These are phyloP conservation scores for Charanyca ferruginea DNA, from an alignment of 2,888 invertebrate genomes.

Conservation along the genomic window DNA sequence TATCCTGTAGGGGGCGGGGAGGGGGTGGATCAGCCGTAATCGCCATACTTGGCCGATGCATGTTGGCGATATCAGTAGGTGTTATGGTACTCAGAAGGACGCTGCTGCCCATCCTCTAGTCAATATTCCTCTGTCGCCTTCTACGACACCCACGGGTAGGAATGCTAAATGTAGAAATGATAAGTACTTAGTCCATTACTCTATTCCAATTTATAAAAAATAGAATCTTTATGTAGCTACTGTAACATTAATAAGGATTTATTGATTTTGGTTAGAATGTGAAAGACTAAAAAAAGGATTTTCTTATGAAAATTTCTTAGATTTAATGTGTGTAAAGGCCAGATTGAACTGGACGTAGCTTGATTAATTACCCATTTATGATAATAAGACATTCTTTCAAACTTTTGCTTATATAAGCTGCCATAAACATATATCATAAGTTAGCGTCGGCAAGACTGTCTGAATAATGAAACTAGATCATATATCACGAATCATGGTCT, in stretches of 20 bases:
- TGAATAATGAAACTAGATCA: slow-evolving; percentile 52
- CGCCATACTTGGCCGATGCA: too few species aligned
- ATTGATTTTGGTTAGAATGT: too few species aligned
- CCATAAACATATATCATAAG: slow-evolving; percentile 48
- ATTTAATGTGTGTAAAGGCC: background rate
- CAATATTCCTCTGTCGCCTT: too few species aligned
- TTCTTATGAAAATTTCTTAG: background rate
- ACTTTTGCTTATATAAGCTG: slow-evolving; percentile 41
- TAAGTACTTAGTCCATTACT: background rate
- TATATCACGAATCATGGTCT: slow-evolving; percentile 57
- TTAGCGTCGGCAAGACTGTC: slow-evolving; percentile 39
- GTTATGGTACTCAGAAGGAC: too few species aligned
- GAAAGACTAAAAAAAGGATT: too few species aligned
- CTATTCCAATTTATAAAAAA: background rate
- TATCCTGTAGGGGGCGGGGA: too few species aligned
- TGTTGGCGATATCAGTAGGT: too few species aligned
- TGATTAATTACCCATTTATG: slow-evolving; percentile 31
- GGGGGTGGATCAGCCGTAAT: too few species aligned
- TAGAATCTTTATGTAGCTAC: background rate
- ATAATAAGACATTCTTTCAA: slow-evolving; percentile 16
- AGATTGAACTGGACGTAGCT: background rate
- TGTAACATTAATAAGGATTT: too few species aligned
- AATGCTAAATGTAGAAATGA: too few species aligned
- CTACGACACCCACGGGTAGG: too few species aligned
- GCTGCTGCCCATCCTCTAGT: too few species aligned